These are phyloP conservation scores for Petroica traversi DNA, from an alignment of 2,113 vertebrate genomes.

Conservation along the genomic window DNA sequence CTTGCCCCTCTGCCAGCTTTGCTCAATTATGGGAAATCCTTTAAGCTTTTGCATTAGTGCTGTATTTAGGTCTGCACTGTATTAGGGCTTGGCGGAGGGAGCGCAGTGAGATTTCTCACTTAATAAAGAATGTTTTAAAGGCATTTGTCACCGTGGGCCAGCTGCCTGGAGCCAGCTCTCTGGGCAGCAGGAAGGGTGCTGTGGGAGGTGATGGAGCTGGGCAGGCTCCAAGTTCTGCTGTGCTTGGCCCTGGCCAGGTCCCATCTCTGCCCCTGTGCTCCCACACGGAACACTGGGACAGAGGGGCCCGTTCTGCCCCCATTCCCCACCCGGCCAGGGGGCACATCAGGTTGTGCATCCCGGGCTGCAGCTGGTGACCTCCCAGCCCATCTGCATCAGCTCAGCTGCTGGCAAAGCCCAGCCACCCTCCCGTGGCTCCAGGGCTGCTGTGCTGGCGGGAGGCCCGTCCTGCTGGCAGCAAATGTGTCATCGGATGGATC, in stretches of 20 bases:
- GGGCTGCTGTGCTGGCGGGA: neutral
- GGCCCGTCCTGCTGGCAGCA: neutral
- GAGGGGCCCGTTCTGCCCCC: neutral
- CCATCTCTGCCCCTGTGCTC: neutral
- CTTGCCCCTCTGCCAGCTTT: neutral
- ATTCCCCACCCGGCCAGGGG: neutral
- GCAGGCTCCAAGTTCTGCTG: neutral
- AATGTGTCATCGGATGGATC: neutral
- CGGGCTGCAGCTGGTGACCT: neutral
- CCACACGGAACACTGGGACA: accelerated
- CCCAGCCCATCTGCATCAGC: neutral
- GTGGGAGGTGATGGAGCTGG: neutral
- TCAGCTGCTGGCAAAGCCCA: neutral
- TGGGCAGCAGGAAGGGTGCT: neutral
- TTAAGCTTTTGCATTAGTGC: constrained; percentile 41
- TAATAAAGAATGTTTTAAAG: neutral
- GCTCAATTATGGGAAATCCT: constrained; percentile 50
- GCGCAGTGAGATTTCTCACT: neutral
- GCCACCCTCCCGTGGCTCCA: neutral
- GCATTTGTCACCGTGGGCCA: neutral
- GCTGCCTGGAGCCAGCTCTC: accelerated
- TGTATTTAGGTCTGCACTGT: constrained; percentile 30
- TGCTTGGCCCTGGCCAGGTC: neutral
- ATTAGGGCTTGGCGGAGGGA: neutral
- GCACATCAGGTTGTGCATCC: neutral